Conservation (phyloP, 2,797 vertebrate species). For the Sarcophilus harrisii region DNA sequence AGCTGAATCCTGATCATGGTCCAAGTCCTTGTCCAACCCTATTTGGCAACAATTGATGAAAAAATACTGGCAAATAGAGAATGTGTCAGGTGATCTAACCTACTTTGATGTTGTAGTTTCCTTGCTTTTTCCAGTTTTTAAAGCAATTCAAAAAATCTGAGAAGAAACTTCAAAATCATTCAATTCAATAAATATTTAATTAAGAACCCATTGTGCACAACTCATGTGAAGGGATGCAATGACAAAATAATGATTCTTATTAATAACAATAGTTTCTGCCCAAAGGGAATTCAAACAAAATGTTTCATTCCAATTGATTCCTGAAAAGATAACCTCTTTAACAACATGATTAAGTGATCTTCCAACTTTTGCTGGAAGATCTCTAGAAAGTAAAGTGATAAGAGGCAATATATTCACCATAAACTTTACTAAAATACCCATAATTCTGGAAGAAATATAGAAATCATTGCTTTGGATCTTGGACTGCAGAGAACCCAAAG, state of each 20-base stretch:
- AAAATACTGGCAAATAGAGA: not conserved
- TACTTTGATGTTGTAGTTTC: not conserved
- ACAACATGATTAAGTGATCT: not conserved
- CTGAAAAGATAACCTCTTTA: not conserved
- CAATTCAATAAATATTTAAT: not conserved
- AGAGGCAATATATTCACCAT: not conserved
- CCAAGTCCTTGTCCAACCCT: not conserved
- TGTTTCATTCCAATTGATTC: not conserved
- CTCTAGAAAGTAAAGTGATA: not conserved
- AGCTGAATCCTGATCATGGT: not conserved
- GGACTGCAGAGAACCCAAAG: not conserved
- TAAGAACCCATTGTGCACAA: not conserved
- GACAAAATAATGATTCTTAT: not conserved
- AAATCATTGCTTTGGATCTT: not conserved
- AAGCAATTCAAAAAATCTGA: not conserved
- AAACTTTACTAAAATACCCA: not conserved
- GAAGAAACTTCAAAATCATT: not conserved
- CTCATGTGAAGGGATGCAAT: not conserved
- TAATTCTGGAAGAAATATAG: not conserved
- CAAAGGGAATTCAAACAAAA: not conserved
- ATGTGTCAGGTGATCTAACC: not conserved
- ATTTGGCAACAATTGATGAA: not conserved
- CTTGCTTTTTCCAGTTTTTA: not conserved
- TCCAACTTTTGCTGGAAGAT: not conserved
- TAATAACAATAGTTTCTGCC: not conserved